phyloP scores from a whole-genome alignment of 1,140 invertebrate species.

The Drosophila virilis region DNA sequence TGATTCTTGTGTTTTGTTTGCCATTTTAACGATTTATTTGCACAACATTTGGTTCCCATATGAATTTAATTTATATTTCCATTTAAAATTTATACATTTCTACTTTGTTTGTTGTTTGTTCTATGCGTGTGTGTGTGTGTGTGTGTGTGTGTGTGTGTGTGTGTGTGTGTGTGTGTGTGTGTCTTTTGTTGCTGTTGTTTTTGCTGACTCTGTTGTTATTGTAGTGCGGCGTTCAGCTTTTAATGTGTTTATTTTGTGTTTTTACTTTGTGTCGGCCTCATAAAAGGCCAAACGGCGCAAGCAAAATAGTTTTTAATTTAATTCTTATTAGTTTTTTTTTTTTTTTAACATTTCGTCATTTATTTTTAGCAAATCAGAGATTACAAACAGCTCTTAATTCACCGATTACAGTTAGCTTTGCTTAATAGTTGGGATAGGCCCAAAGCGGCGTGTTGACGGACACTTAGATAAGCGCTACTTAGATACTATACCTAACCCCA shows the following conservation, averaged over 20 bases:
- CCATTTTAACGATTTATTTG: slow-evolving; percentile 78
- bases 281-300: slow-evolving; percentile 49
- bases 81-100: slow-evolving; percentile 78
- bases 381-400: slow-evolving; percentile 11
- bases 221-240: slow-evolving; percentile 65
- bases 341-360: slow-evolving; percentile 27
- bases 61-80: slow-evolving; percentile 82
- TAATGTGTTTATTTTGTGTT: slow-evolving; percentile 71
- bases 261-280: slow-evolving; percentile 52
- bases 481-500: slow-evolving; percentile 6
- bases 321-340: slow-evolving; percentile 64
- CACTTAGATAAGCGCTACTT: slow-evolving; percentile 27
- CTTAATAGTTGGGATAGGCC: slow-evolving; percentile 41
- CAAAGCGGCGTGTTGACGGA: slow-evolving; percentile 16
- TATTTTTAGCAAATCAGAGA: slow-evolving; percentile 29
- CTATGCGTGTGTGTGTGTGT: slow-evolving; percentile 3
- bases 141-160: slow-evolving; percentile 18
- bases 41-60: slow-evolving; percentile 79
- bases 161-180: slow-evolving; percentile 22
- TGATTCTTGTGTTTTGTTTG: slow-evolving; percentile 62
- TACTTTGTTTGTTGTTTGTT: slow-evolving; percentile 40
- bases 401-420: slow-evolving; percentile 36
- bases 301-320: slow-evolving; percentile 76
- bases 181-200: slow-evolving; percentile 26
- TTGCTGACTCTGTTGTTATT: slow-evolving; percentile 41